These are phyloP conservation scores for Chironomus tepperi DNA, from an alignment of 1,140 invertebrate species.

Conservation along the genomic window DNA sequence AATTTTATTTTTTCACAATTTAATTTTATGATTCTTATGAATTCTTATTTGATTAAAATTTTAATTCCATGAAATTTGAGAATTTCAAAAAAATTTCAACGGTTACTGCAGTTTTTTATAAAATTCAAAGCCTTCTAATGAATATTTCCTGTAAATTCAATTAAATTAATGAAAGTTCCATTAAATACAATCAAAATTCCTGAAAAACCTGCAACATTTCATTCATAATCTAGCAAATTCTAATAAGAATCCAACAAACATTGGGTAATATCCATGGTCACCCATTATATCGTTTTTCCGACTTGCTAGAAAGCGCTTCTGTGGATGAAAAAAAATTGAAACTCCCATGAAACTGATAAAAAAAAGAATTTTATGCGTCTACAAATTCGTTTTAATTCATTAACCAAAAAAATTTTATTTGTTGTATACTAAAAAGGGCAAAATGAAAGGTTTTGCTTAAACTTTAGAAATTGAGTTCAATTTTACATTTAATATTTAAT, in stretches of 20 bases:
- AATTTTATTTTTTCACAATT: neutral
- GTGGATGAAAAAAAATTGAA: neutral
- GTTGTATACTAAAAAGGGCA: neutral
- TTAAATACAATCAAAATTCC: too few species aligned
- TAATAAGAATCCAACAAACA: neutral
- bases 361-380: neutral
- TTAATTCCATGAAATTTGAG: neutral
- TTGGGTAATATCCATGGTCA: neutral
- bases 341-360: neutral
- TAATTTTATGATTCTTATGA: neutral
- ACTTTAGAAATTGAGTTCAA: neutral
- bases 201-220: too few species aligned
- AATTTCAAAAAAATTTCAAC: neutral
- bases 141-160: too few species aligned
- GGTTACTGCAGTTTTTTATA: too few species aligned
- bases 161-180: too few species aligned
- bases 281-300: neutral
- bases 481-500: neutral
- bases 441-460: neutral
- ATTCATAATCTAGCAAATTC: too few species aligned
- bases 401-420: neutral
- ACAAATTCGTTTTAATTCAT: neutral
- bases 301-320: neutral
- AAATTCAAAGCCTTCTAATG: too few species aligned
- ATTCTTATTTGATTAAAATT: neutral